Evolutionary conservation across 1,140 invertebrate genomes (phyloP), one percentile per base, ranked within the genome.

Genomic region (Pantala flavescens): DNA sequence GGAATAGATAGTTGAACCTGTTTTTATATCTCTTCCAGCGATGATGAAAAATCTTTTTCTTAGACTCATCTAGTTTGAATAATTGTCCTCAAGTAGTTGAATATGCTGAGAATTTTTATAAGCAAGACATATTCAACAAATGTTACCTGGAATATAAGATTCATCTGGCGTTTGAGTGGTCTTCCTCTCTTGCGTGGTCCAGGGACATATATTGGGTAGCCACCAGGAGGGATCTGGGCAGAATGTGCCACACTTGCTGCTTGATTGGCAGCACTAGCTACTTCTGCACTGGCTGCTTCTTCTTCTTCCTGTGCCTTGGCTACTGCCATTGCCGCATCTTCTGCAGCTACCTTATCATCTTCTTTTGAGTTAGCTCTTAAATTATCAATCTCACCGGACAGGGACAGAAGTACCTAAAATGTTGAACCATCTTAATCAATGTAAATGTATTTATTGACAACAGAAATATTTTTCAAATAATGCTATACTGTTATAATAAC

Each of bases 101-200:
- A 36, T 36, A 36, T 36, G 28, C 28, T 36, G 28, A 36, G 28
- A 36, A 36, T 36, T 36, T 36, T 36, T 36, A 36, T 5, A 36
- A 36, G 28, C 28, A 36, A 9, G 9, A 9, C 28, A 36, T 5
- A 9, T 36, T 5, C 28, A 36, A 36, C 3, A 9, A 74, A 73
- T 36, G 28, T 76, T 42, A 74, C 75, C 63, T 76, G 73, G 42
- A 75, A 76, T 23, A 76, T 71, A 23, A 76, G 36, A 43, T 75
- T 75, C 76, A 76, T 75, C 43, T 75, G 72, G 12, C 74, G 24
- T 42, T 76, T 76, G 28, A 76, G 23, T 9, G 76, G 76, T 19
- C 76, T 63, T 23, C 76, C 76, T 42, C 76, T 42, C 23, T 73
- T 75, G 16, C 74, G 72, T 24, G 74, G 76, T 5, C 74, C 74